phyloP scores from a whole-genome alignment of 1,140 invertebrate genomes.

The Caenorhabditis brenneri region DNA sequence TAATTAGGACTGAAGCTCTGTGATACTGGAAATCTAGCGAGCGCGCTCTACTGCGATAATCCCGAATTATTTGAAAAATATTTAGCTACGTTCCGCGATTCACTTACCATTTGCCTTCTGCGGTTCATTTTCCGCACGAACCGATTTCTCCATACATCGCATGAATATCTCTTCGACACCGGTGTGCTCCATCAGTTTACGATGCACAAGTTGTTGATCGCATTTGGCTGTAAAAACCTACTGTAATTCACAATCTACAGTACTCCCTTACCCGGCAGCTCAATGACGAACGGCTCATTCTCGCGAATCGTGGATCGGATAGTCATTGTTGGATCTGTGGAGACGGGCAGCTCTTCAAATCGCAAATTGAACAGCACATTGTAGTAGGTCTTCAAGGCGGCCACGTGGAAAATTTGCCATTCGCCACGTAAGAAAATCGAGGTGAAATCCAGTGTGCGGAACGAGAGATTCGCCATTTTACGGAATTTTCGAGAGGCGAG shows the following conservation, averaged over 20 bases:
- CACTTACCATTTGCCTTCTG: background rate
- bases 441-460: background rate
- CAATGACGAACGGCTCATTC: conserved; percentile 46
- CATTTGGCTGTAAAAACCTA: background rate
- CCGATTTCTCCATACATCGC: conserved; percentile 23
- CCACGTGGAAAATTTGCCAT: conserved; percentile 40
- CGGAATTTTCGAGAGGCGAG: conserved; percentile 41
- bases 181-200: conserved; percentile 15
- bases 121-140: background rate
- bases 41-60: too few species aligned
- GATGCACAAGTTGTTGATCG: background rate
- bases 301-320: background rate
- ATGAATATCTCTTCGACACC: conserved; percentile 12
- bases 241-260: background rate
- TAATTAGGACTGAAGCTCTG: too few species aligned
- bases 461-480: conserved; percentile 1
- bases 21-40: too few species aligned
- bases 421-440: conserved; percentile 43
- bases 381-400: conserved; percentile 45
- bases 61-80: too few species aligned
- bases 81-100: too few species aligned
- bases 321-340: background rate
- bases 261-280: conserved; percentile 15
- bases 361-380: conserved; percentile 41
- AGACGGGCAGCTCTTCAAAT: conserved; percentile 41